Percentiles rank a stretch among this genome's conserved stretches.
Evolutionary conservation across 2,888 invertebrate genomes (phyloP).

Genomic region (Caenorhabditis sp.): DNA sequence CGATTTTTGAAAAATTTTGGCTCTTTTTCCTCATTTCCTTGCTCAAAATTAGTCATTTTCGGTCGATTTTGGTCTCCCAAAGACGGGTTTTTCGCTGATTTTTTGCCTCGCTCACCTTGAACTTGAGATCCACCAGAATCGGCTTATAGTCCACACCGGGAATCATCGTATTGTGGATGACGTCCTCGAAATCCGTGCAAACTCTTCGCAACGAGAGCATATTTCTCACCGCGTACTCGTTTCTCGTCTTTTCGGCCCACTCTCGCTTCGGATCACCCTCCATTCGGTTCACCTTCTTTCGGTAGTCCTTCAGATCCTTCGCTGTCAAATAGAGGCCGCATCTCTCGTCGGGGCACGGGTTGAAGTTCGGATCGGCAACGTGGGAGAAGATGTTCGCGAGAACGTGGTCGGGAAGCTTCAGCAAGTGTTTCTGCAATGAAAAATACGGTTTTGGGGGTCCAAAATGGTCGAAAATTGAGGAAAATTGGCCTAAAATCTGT

Average conservation of each 20-base stretch:
- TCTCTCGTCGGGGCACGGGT: background rate
- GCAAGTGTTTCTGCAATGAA: background rate
- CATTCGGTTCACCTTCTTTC: background rate
- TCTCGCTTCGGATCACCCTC: background rate
- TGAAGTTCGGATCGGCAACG: slow-evolving; percentile 10
- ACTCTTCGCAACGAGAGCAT: slow-evolving; percentile 35
- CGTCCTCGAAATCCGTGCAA: slow-evolving; percentile 9
- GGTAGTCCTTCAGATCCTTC: too few relatives aligned
- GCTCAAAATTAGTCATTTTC: too few relatives aligned
- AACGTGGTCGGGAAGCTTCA: background rate
- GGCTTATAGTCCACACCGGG: slow-evolving; percentile 21
- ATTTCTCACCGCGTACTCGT: slow-evolving; percentile 36
- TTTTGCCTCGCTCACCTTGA: background rate
- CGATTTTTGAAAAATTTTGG: too few relatives aligned
- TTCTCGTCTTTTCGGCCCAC: background rate
- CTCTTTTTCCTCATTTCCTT: too few relatives aligned
- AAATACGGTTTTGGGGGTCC: too few relatives aligned
- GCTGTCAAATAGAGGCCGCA: too few relatives aligned
- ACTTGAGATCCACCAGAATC: slow-evolving; percentile 9
- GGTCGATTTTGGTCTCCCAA: too few relatives aligned
- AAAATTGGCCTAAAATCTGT: too few relatives aligned
- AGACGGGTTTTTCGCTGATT: background rate
- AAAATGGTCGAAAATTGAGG: too few relatives aligned
- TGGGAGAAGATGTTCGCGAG: slow-evolving; percentile 6
- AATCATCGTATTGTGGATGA: slow-evolving; percentile 27